Conservation (phyloP, 2,113 vertebrate genomes). For the Perca schrenkii region DNA sequence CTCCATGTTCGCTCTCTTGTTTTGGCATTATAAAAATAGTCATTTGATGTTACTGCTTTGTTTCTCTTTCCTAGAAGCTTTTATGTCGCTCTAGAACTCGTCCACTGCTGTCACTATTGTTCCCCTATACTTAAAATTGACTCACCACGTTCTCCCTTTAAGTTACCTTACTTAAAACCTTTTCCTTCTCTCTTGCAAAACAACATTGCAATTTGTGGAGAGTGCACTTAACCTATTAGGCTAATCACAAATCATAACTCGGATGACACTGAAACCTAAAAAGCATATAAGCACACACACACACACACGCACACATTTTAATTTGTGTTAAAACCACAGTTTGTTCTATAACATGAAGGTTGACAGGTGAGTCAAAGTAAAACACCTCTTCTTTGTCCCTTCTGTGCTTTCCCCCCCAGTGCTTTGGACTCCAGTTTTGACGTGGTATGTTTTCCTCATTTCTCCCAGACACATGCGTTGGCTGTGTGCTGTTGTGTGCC, state of each 20-base stretch:
- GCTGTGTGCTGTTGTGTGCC: conserved; percentile 35
- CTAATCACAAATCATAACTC: not conserved
- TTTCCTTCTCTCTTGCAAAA: too few species aligned
- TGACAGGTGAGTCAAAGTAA: not conserved
- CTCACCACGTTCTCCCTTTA: not conserved
- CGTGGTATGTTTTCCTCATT: conserved; percentile 42
- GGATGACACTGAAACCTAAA: not conserved
- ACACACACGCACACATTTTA: not conserved
- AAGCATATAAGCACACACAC: too few species aligned
- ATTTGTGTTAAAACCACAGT: not conserved
- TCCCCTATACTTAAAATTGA: not conserved
- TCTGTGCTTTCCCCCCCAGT: not conserved
- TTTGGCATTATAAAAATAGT: conserved; percentile 34
- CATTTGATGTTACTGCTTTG: conserved; percentile 1
- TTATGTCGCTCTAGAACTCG: not conserved
- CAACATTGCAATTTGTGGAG: not conserved
- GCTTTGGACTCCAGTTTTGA: conserved; percentile 29
- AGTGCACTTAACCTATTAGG: not conserved
- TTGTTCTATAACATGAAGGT: not conserved
- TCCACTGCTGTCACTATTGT: not conserved
- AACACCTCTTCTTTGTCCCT: not conserved
- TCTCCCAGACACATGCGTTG: conserved; percentile 21
- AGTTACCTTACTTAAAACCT: too few species aligned
- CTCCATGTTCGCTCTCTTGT: conserved; percentile 15
- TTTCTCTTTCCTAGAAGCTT: conserved; percentile 1